Percentiles rank a stretch among this genome's conserved stretches.
Conservation (phyloP, 2,888 invertebrate genomes). For the Epinotia demarniana region DNA sequence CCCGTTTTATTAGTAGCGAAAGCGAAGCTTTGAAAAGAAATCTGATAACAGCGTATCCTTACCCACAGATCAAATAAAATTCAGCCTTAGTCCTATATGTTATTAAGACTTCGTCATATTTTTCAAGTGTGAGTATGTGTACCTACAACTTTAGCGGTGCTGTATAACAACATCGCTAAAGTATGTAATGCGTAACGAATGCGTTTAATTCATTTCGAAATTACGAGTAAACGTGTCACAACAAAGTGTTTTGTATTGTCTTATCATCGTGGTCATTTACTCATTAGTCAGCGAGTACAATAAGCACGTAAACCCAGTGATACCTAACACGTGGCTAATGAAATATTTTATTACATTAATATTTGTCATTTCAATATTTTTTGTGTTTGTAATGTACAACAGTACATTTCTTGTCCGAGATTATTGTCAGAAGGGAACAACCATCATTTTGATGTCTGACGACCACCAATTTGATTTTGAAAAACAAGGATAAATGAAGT, state of each 20-base stretch:
- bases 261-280: not conserved
- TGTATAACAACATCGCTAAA: not conserved
- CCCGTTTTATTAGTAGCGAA: not conserved
- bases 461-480: too few species aligned
- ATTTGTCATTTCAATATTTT: not conserved
- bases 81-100: too few species aligned
- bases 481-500: too few species aligned
- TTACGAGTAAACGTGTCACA: not conserved
- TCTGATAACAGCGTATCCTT: not conserved
- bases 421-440: too few species aligned
- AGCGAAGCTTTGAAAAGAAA: not conserved
- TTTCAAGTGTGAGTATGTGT: too few species aligned
- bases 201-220: not conserved
- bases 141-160: not conserved
- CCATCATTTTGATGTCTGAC: too few species aligned
- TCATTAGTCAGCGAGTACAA: not conserved
- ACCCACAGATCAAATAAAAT: too few species aligned
- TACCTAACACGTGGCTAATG: not conserved
- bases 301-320: constrained; percentile 23
- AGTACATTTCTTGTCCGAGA: too few species aligned
- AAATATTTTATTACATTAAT: constrained; percentile 5
- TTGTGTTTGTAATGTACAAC: not conserved
- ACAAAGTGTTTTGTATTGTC: not conserved
- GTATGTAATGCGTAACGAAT: not conserved
- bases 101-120: too few species aligned